phyloP scores from a whole-genome alignment of 2,797 vertebrate species.

The Ataeniobius toweri region DNA sequence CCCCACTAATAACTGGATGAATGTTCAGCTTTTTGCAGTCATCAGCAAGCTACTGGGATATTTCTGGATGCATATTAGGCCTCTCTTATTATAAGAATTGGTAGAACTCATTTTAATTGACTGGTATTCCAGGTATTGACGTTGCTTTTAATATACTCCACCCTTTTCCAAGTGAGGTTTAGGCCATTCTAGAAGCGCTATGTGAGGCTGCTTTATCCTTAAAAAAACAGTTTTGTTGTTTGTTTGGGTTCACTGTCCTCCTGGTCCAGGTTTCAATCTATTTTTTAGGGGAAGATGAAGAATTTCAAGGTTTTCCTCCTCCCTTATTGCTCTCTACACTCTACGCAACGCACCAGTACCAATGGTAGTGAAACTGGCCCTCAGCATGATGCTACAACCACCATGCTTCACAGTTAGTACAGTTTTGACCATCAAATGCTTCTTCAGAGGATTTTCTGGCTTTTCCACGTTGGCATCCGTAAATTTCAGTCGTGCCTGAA shows the following conservation, averaged over 20 bases:
- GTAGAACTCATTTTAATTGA: no score
- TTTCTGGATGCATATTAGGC: no score
- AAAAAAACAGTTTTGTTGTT: no score
- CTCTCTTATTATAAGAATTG: no score
- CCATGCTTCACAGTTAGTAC: neutral
- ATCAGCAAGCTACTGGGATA: no score
- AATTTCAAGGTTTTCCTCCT: neutral
- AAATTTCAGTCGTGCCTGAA: neutral
- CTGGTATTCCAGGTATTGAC: no score
- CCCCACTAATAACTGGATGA: neutral
- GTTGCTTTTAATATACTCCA: no score
- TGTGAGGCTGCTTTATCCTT: no score
- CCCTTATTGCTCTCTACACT: neutral
- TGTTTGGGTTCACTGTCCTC: neutral
- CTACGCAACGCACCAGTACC: neutral
- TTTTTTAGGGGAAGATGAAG: neutral
- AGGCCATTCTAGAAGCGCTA: no score
- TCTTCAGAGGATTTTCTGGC: neutral
- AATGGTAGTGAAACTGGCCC: neutral
- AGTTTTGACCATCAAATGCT: neutral
- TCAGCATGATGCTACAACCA: neutral
- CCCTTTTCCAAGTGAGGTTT: no score
- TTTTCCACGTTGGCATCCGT: neutral
- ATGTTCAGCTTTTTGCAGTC: neutral
- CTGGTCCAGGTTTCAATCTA: no score